phyloP scores from a whole-genome alignment of 2,888 invertebrate genomes.

The Penaeus monodon region DNA sequence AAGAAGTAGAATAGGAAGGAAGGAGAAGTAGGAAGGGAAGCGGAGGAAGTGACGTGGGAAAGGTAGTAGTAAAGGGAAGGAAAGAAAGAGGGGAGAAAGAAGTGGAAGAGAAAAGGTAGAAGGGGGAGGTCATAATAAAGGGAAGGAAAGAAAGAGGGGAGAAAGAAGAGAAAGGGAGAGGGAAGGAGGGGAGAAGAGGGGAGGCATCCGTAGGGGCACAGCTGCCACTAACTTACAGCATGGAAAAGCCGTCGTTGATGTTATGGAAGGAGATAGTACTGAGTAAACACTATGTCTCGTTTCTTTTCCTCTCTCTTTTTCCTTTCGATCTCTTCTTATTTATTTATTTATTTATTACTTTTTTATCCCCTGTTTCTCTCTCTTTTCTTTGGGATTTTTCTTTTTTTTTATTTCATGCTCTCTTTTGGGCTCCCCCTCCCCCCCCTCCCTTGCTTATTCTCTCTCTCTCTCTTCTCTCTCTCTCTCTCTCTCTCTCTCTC shows the following conservation, averaged over 20 bases:
- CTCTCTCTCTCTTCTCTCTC: not conserved
- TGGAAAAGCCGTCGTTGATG: too few relatives aligned
- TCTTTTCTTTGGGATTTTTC: not conserved
- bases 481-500: slow-evolving; percentile 17
- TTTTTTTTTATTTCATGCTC: not conserved
- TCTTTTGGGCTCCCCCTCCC: not conserved
- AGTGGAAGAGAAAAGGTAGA: too few relatives aligned
- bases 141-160: not conserved
- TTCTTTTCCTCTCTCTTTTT: not conserved
- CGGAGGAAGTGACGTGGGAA: not conserved
- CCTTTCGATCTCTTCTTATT: not conserved
- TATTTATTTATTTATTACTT: not conserved
- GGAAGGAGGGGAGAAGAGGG: not conserved
- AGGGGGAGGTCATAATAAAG: not conserved
- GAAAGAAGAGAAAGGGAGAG: not conserved
- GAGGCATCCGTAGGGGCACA: not conserved
- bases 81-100: too few relatives aligned
- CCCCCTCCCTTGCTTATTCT: not conserved
- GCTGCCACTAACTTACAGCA: not conserved
- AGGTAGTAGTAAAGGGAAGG: not conserved
- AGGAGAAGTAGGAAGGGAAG: too few relatives aligned
- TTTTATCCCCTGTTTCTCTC: too few relatives aligned
- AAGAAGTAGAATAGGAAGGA: too few relatives aligned
- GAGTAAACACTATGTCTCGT: not conserved
- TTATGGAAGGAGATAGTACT: too few relatives aligned